Evolutionary conservation across 2,888 invertebrate species (phyloP), one percentile per base, ranked within the genome.

Genomic region (Malthinus flaveolus): DNA sequence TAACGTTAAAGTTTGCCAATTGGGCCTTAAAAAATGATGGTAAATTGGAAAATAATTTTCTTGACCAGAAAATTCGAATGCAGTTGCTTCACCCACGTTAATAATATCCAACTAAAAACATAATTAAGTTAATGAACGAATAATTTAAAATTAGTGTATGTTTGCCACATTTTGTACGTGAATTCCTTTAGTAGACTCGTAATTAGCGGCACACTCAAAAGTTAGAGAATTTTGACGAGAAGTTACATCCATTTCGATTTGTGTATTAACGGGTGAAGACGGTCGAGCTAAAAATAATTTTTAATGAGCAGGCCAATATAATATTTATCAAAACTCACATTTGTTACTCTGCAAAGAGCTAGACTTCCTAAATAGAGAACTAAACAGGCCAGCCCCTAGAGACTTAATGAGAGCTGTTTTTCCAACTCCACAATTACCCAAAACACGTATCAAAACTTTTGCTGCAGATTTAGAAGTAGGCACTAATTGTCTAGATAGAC

Each of bases 51-150:
- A 81, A 76, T 89, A 91, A 36, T 85, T 86, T 73, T 89, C 88
- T 66, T 88, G 87, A 7, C 91, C 90, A 39, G 89, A 89, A 71
- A 90, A 88, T 72, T 90, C 90, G 89, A 89, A 90, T 32, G 84
- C 80, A 68, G 83, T 87, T 67, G 84, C 80, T 66, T 88, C 87
- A 32, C 88, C 87, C 11, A 84, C 81, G 60, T 82, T 84, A 68
- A 80, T 75, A 68, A 82, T 73, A 65, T 79, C 80, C 60, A 80
- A 73, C 82, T 82, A 68, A 34, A 74, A 81, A 72, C 8, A 34
- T 5, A 48, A 36, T 11, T 33, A 10, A 15, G 10, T 42, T 15
- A 52, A 31, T 11, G 12, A 32, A 10, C 32, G 34, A 54, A 36
- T n/a, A 44, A 48, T 32, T 44, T 53, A 36, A 52, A 31, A 35